phyloP scores from a whole-genome alignment of 1,140 invertebrate genomes.

The Theocolax elegans region DNA sequence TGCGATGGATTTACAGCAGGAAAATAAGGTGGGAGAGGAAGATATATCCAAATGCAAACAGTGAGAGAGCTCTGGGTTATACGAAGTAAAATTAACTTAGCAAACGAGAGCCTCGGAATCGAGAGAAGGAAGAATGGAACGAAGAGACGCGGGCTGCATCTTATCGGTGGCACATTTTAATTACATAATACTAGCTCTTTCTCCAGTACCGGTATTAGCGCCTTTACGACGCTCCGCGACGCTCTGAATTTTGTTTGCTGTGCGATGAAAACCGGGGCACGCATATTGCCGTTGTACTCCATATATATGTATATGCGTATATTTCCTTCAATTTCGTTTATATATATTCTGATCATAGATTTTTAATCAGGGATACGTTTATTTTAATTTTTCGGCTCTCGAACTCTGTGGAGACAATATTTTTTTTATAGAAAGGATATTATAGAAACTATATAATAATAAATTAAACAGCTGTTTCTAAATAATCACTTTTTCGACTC shows the following conservation, averaged over 20 bases:
- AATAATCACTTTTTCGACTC: too few relatives aligned
- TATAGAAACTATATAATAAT: too few relatives aligned
- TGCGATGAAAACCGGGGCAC: constrained; percentile 13
- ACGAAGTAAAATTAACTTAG: constrained; percentile 38
- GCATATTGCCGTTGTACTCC: neutral
- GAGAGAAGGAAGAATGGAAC: constrained; percentile 7
- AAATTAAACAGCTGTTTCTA: too few relatives aligned
- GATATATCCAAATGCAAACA: constrained; percentile 45
- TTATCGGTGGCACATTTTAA: constrained; percentile 40
- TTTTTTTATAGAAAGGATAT: too few relatives aligned
- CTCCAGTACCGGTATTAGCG: constrained; percentile 1
- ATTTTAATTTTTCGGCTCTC: too few relatives aligned
- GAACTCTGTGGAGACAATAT: too few relatives aligned
- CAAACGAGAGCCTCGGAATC: constrained; percentile 3
- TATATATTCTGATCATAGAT: too few relatives aligned
- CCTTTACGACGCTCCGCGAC: constrained; percentile 12
- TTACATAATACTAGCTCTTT: constrained; percentile 25
- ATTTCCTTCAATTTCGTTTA: too few relatives aligned
- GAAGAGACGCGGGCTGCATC: constrained; percentile 25
- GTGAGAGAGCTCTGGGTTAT: neutral
- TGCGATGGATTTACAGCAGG: constrained; percentile 17
- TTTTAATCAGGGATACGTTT: too few relatives aligned
- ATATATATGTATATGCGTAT: neutral
- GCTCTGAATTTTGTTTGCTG: constrained; percentile 15
- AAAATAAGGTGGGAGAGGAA: neutral